Conservation (phyloP, 1,140 invertebrate species). For the Diabrotica undecimpunctata region DNA sequence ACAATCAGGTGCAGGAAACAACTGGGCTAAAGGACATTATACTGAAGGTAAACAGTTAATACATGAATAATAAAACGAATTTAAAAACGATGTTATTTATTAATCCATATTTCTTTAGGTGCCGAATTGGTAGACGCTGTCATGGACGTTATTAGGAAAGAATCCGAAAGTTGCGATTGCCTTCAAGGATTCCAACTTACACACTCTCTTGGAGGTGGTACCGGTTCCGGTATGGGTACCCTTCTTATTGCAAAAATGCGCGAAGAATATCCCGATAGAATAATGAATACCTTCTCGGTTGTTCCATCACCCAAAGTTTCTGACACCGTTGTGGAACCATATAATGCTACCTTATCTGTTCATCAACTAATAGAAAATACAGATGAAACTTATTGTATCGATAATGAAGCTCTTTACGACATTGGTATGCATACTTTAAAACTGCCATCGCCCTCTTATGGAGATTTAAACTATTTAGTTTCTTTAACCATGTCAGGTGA, state of each 20-base stretch:
- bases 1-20: slow-evolving; percentile 59
- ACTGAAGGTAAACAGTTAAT: slow-evolving; percentile 36
- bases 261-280: slow-evolving; percentile 78
- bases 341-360: slow-evolving; percentile 73
- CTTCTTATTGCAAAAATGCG: slow-evolving; percentile 73
- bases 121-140: slow-evolving; percentile 62
- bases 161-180: slow-evolving; percentile 67
- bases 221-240: slow-evolving; percentile 77
- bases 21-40: slow-evolving; percentile 12
- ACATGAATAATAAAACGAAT: too few species aligned
- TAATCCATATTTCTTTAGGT: not conserved
- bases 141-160: slow-evolving; percentile 72
- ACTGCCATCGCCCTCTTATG: slow-evolving; percentile 73
- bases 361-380: slow-evolving; percentile 80
- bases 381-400: slow-evolving; percentile 79
- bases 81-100: too few species aligned
- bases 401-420: slow-evolving; percentile 78
- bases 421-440: slow-evolving; percentile 74
- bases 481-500: slow-evolving; percentile 71
- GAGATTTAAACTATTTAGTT: slow-evolving; percentile 74
- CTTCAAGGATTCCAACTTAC: slow-evolving; percentile 75
- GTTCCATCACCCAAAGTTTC: slow-evolving; percentile 75
- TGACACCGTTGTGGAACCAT: slow-evolving; percentile 72
- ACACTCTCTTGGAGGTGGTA: slow-evolving; percentile 73
- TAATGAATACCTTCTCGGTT: slow-evolving; percentile 84